Conservation (phyloP, 1,140 invertebrate species). For the Venustaconcha ellipsiformis region DNA sequence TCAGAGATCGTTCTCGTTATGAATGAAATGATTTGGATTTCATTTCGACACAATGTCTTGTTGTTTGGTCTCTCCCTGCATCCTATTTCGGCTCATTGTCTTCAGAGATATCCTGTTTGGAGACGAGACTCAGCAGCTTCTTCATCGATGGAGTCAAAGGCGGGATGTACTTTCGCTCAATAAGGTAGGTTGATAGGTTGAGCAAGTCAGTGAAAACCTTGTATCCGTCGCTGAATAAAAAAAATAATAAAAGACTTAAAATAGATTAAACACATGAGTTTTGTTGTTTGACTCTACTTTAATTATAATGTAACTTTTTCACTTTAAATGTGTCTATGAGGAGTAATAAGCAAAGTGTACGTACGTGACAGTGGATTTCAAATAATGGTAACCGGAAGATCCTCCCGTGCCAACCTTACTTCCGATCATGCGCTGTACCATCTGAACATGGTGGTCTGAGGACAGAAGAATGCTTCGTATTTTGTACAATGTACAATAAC, state of each 20-base stretch:
- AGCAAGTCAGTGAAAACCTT: constrained; percentile 87
- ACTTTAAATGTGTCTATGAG: too few relatives aligned
- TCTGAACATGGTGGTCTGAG: constrained; percentile 96
- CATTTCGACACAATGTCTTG: too few relatives aligned
- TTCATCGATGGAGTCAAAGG: constrained; percentile 83
- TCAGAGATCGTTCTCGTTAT: too few relatives aligned
- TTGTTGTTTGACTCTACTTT: too few relatives aligned
- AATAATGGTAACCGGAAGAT: constrained; percentile 97
- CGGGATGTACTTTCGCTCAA: constrained; percentile 92
- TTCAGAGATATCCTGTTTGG: constrained; percentile 28
- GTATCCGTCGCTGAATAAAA: constrained; percentile 63
- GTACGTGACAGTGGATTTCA: constrained; percentile 96
- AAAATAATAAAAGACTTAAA: too few relatives aligned
- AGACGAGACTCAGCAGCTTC: constrained; percentile 53
- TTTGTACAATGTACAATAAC: too few relatives aligned
- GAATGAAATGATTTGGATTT: too few relatives aligned
- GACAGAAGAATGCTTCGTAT: too few relatives aligned
- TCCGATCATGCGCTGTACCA: constrained; percentile 99
- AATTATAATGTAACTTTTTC: too few relatives aligned
- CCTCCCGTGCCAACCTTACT: constrained; percentile 97
- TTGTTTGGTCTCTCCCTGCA: too few relatives aligned
- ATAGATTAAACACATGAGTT: too few relatives aligned
- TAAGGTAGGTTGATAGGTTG: constrained; percentile 95
- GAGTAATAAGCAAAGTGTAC: background rate
- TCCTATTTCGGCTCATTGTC: background rate